Evolutionary conservation across 2,888 invertebrate genomes (phyloP), one percentile per base, ranked within the genome.

Genomic region (Coelopa pilipes): DNA sequence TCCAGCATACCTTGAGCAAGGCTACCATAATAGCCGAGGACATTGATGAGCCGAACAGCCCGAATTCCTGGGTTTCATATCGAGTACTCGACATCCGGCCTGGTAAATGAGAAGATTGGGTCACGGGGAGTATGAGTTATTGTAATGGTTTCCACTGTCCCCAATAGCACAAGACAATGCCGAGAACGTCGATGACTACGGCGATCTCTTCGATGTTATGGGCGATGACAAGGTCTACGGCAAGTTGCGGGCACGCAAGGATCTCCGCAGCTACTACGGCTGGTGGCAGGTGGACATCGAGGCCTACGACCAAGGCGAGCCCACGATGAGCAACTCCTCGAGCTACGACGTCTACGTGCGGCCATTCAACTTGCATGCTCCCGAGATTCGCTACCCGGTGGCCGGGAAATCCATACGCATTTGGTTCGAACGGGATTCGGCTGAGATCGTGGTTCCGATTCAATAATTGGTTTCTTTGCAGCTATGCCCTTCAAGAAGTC

Each of bases 341-440:
- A 85, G 80, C 4, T 91, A 90, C 82, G 80, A 87, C 68, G 79
- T 91, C 67, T 82, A 83, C 74, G 83, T 92, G 45, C 84, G 82
- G 0, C 91, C 91, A 0, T 90, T 87, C 84, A 92, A 92, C 85
- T 92, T 89, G 84, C 85, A 90, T 77, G 79, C 82, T 1, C 92
- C 92, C 0, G 82, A 80, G 63, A 91, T 92, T 77, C 82, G 87
- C 46, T 90, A 89, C 80, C 92, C 92, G 1, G 84, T 83, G 0
- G 76, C 85, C 24, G 79, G 75, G 15, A 73, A 75, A 46, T 76
- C 77, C 0, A 57, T 80, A 19, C 71, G 79, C n/a, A 60, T 80
- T 10, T 80, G 80, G 80, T 80, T 71, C 74, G 67, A 34, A 72
- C 55, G 72, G 59, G 34, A 50, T 17, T 34, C 34, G 4, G 2